phyloP scores from a whole-genome alignment of 2,888 invertebrate genomes.

The Drosophila hawaiiensis region DNA sequence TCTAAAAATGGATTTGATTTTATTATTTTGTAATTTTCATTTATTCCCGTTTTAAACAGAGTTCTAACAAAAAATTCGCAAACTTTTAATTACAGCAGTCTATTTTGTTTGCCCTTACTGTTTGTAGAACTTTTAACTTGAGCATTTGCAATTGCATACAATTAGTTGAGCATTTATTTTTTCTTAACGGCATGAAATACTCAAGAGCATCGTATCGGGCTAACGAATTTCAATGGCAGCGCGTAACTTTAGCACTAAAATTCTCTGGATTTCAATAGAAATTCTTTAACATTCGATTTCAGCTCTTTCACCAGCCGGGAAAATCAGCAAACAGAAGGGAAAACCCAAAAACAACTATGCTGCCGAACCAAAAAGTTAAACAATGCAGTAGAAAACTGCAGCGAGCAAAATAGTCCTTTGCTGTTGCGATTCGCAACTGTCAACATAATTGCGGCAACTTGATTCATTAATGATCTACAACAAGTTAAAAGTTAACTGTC shows the following conservation, averaged over 20 bases:
- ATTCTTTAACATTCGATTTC: conserved; percentile 29
- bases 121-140: conserved; percentile 22
- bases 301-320: conserved; percentile 9
- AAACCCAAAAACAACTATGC: conserved; percentile 22
- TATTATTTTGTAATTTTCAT: conserved; percentile 1
- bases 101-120: neutral
- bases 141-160: conserved; percentile 27
- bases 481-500: conserved; percentile 1
- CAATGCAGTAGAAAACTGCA: conserved; percentile 40
- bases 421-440: conserved; percentile 18
- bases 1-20: conserved; percentile 35
- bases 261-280: conserved; percentile 21
- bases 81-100: conserved; percentile 44
- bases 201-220: neutral
- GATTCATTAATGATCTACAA: conserved; percentile 50
- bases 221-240: conserved; percentile 9
- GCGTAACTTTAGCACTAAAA: conserved; percentile 19
- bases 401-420: conserved; percentile 13
- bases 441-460: conserved; percentile 32
- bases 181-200: conserved; percentile 7
- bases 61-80: conserved; percentile 16
- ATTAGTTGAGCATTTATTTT: conserved; percentile 20
- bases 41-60: neutral
- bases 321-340: conserved; percentile 5
- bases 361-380: conserved; percentile 28